Evolutionary conservation across 1,140 invertebrate genomes (phyloP).

Genomic region (Pteromalus puparum): DNA sequence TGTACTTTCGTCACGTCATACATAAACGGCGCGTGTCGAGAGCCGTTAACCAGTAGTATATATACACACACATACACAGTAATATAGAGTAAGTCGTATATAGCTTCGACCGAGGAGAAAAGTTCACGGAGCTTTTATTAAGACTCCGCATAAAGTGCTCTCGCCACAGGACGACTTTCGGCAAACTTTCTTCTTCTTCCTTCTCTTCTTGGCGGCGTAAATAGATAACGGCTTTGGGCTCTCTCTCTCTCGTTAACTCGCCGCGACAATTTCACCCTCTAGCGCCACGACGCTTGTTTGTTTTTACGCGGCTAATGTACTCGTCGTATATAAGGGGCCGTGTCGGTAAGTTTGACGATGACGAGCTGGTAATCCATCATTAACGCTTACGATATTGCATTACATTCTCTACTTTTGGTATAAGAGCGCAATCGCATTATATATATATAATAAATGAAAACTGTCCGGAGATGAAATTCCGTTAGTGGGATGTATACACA

Average conservation of each 20-base stretch:
- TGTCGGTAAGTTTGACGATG: neutral
- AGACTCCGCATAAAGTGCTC: constrained; percentile 2
- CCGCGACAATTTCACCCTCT: neutral
- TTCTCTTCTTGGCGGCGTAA: neutral
- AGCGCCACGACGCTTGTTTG: neutral
- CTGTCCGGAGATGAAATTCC: too few species aligned
- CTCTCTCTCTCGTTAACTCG: neutral
- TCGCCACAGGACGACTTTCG: neutral
- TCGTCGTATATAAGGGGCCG: neutral
- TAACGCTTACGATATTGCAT: neutral
- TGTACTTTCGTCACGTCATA: too few species aligned
- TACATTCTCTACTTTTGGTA: too few species aligned
- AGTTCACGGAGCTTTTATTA: neutral
- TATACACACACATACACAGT: too few species aligned
- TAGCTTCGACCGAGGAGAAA: neutral
- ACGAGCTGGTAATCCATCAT: constrained; percentile 27
- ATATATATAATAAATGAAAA: too few species aligned
- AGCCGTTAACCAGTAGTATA: too few species aligned
- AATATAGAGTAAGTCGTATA: too few species aligned
- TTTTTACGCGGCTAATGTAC: neutral
- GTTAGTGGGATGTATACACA: too few species aligned
- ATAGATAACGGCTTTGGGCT: neutral
- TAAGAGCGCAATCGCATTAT: too few species aligned
- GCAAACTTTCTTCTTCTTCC: neutral
- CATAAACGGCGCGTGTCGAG: too few species aligned